Evolutionary conservation across 2,888 invertebrate genomes (phyloP), one percentile per base, ranked within the genome.

Genomic region (Pachymerium ferrugineum): DNA sequence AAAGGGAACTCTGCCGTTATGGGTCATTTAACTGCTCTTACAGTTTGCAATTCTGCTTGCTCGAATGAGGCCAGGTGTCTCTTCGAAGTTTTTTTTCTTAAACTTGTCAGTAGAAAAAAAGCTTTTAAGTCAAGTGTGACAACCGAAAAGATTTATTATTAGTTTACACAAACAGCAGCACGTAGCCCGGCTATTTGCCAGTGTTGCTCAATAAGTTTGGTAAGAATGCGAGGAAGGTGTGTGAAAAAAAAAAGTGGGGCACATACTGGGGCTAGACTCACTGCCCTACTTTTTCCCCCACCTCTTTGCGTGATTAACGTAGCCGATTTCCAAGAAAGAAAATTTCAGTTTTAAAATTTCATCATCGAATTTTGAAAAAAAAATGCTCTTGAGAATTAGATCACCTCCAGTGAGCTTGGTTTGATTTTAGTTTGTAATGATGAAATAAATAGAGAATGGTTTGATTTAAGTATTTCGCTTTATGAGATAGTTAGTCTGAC

Each of bases 11-110:
- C 25, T 3, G 62, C 28, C 62, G 62, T 62, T 62, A 25, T 62
- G 62, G 62, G 62, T 62, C 62, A 62, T 62, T 62, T 62, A 62
- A 62, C 62, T 62, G n/a, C 62, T 62, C 28, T 22, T 62, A 28
- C 22, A 22, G 47, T 28, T n/a, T 62, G 62, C 28, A 62, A 62
- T 62, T 62, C 28, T 5, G 28, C 10, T 28, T 62, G 62, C 62
- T 22, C 28, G 62, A 62, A 62, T 62, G 62, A 62, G 62, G 62
- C 62, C 62, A 62, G 62, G 62, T 62, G 62, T 62, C 10, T 62
- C 62, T 25, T 62, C 62, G 28, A 62, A 25, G 1, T 62, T 62
- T 54, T 54, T 10, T 22, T 19, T 54, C 16, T 62, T 25, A 22
- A 25, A 25, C 14, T 6, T 1, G 3, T 1, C 12, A 28, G 22